phyloP scores from a whole-genome alignment of 2,113 vertebrate species.

The Salvelinus fontinalis region DNA sequence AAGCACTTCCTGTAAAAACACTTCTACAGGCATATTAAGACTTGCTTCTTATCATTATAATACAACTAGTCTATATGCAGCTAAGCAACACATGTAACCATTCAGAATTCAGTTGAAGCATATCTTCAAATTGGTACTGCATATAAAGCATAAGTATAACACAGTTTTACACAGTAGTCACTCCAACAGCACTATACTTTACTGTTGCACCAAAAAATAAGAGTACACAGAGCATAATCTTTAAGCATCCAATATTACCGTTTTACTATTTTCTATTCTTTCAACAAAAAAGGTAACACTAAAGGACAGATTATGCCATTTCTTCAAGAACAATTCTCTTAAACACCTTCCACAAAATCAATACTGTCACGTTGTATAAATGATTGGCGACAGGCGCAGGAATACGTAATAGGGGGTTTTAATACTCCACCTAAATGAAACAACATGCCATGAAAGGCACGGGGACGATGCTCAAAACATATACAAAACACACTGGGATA shows the following conservation, averaged over 20 bases:
- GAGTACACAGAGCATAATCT: conserved; percentile 52
- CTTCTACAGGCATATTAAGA: conserved; percentile 24
- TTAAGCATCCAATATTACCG: conserved; percentile 33
- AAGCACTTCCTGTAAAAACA: conserved; percentile 19
- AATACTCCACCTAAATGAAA: too few relatives aligned
- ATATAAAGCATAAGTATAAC: conserved; percentile 53
- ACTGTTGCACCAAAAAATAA: conserved; percentile 48
- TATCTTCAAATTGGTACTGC: conserved; percentile 42
- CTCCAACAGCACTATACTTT: conserved; percentile 49
- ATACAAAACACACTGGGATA: too few relatives aligned
- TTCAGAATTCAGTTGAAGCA: conserved; percentile 56
- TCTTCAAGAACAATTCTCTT: conserved; percentile 47
- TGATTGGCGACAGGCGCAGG: too few relatives aligned
- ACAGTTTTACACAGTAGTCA: conserved; percentile 51
- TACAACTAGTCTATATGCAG: conserved; percentile 41
- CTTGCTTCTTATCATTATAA: conserved; percentile 15
- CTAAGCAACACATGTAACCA: conserved; percentile 46
- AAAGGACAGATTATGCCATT: conserved; percentile 42
- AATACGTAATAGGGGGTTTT: too few relatives aligned
- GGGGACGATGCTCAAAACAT: too few relatives aligned
- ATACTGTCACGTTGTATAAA: too few relatives aligned
- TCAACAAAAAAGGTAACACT: conserved; percentile 39
- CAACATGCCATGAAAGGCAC: too few relatives aligned
- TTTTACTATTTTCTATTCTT: conserved; percentile 26
- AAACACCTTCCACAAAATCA: conserved; percentile 34